Base-by-base conservation (phyloP, 92 coral and sea anemone genomes). In the Palythoa heliodiscus region DNA sequence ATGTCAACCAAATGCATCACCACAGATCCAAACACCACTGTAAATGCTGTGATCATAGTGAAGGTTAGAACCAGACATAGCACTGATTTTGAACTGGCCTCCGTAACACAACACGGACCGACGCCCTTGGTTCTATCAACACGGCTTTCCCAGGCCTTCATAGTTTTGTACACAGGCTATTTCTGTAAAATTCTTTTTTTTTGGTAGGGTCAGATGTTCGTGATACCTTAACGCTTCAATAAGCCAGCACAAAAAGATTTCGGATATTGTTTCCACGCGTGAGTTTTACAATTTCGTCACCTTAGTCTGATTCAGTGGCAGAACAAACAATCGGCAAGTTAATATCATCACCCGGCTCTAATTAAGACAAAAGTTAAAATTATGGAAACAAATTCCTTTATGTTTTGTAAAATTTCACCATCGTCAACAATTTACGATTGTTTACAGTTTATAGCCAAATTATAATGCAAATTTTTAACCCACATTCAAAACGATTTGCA, bases 131-230 rank as follows among this genome's bases (percentile, higher is more conserved):
- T 48, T 43, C 52, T 48, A 47, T 67, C 84, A 20, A 47, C 17
- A 70, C 84, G 84, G 22, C 73, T 64, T 68, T 80, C 84, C 84
- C 84, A 80, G 40, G 84, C 73, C 43, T 80, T 63, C 84, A 80
- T 80, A 64, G 84, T 47, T 24, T 47, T 15, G 76, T 71, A 13
- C 22, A 17, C 4, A 29, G 63, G 8, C 17, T 10, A 20, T 5
- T 12, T 43, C 67, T 66, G 15, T 2, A 9, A 10, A 0, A 19
- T 6, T 19, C 74, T 19, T 66, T 64, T 70, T 70, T 29, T 67
- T 40, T 48, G 23, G 72, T 63, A 17, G 37, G 11, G 37, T 40
- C 12, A 57, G 40, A 39, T 38, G 58, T 48, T 80, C 84, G 84
- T 80, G 84, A 80, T 24, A 19, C 10, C 57, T 79, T 58, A 58